phyloP scores from a whole-genome alignment of 1,140 invertebrate species.

The Zaprionus davidi region DNA sequence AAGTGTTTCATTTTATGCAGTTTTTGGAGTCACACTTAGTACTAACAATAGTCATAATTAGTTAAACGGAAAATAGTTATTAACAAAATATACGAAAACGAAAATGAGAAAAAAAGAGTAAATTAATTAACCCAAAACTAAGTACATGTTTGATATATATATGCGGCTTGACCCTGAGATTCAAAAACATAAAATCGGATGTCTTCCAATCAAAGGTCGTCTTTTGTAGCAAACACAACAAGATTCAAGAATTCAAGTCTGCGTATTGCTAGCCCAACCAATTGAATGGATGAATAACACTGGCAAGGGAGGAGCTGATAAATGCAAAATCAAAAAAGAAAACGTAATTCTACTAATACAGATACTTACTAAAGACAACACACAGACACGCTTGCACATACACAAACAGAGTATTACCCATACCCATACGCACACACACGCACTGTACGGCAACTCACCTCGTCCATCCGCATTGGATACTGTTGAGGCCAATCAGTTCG shows the following conservation, averaged over 20 bases:
- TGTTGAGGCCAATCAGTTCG: conserved; percentile 34
- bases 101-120: conserved; percentile 34
- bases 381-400: conserved; percentile 28
- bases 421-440: conserved; percentile 22
- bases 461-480: conserved; percentile 43
- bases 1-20: conserved; percentile 69
- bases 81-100: conserved; percentile 65
- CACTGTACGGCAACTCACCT: conserved; percentile 54
- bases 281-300: conserved; percentile 62
- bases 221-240: conserved; percentile 83
- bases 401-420: not conserved
- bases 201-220: conserved; percentile 84
- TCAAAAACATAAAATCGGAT: conserved; percentile 84
- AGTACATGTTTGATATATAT: conserved; percentile 69
- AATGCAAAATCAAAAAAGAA: conserved; percentile 44
- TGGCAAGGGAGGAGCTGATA: conserved; percentile 52
- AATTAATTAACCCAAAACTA: conserved; percentile 30
- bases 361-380: conserved; percentile 4
- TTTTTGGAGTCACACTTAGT: conserved; percentile 67
- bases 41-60: conserved; percentile 75
- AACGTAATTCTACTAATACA: conserved; percentile 36
- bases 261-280: conserved; percentile 75
- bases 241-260: conserved; percentile 70
- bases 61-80: conserved; percentile 73
- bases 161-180: conserved; percentile 83